Evolutionary conservation across 2,888 invertebrate species (phyloP).

Genomic region (Antheraea yamamai): DNA sequence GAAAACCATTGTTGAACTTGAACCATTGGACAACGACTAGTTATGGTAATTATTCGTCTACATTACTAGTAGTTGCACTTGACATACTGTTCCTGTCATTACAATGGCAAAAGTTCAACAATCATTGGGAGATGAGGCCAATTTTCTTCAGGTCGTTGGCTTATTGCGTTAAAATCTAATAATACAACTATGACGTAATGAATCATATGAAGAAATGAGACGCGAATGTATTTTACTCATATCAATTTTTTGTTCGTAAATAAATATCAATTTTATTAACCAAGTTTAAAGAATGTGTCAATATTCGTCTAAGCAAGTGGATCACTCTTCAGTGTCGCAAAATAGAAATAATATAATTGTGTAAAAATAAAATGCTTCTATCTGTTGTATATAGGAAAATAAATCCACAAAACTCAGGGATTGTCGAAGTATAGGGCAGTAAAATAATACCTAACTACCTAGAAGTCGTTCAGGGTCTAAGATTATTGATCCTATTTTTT

Average conservation of each 20-base stretch:
- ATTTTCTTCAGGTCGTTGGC: conserved; percentile 38
- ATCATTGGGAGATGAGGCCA: conserved; percentile 34
- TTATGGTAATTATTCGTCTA: background rate
- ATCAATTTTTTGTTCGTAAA: background rate
- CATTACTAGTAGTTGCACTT: background rate
- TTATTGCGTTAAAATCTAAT: conserved; percentile 44
- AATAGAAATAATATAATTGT: too few species aligned
- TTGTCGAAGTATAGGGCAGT: too few species aligned
- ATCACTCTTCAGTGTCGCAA: too few species aligned
- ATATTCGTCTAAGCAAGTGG: too few species aligned
- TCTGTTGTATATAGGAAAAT: too few species aligned
- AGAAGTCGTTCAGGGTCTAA: too few species aligned
- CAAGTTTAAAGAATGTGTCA: background rate
- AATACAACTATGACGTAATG: conserved; percentile 37
- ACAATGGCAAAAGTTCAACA: conserved; percentile 18
- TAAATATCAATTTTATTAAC: background rate
- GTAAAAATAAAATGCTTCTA: too few species aligned
- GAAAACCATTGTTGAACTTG: too few species aligned
- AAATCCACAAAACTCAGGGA: too few species aligned
- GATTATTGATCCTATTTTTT: too few species aligned
- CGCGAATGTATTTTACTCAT: conserved; percentile 25
- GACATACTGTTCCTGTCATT: conserved; percentile 8
- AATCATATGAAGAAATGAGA: conserved; percentile 30
- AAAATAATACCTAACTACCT: too few species aligned
- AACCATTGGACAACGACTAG: too few species aligned